Conservation (phyloP, 2,888 invertebrate species). For the Laspeyria flexula region DNA sequence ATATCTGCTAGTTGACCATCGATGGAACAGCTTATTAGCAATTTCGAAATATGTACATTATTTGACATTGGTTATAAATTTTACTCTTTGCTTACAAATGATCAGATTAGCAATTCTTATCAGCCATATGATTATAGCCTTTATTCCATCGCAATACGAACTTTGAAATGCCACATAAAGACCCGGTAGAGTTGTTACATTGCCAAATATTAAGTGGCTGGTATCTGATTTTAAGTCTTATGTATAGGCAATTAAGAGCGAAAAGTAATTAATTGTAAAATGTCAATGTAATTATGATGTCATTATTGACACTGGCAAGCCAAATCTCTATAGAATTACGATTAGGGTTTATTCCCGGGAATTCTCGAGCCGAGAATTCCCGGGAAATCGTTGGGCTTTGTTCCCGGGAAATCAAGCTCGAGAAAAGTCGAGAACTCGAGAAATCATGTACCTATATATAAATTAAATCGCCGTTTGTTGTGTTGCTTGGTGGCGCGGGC, state of each 20-base stretch:
- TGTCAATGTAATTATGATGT: constrained; percentile 46
- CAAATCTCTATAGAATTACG: too few relatives aligned
- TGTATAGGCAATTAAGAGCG: constrained; percentile 8
- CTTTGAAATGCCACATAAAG: not conserved
- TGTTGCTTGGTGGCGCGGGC: too few relatives aligned
- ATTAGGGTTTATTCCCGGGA: too few relatives aligned
- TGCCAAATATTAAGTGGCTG: not conserved
- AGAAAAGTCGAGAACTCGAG: too few relatives aligned
- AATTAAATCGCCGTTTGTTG: too few relatives aligned
- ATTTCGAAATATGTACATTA: constrained; percentile 8
- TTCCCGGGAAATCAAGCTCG: too few relatives aligned
- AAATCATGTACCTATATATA: too few relatives aligned
- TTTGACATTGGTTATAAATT: constrained; percentile 23
- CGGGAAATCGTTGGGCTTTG: too few relatives aligned
- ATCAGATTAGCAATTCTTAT: not conserved
- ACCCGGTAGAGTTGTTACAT: too few relatives aligned
- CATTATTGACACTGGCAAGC: constrained; percentile 34
- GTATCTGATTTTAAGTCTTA: constrained; percentile 21
- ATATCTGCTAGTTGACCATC: constrained; percentile 12
- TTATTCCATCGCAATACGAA: constrained; percentile 1
- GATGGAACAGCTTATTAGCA: constrained; percentile 3
- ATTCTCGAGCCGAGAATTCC: too few relatives aligned
- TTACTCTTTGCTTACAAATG: constrained; percentile 4
- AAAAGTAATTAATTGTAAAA: constrained; percentile 22
- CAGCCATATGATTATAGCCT: constrained; percentile 5